Evolutionary conservation across 1,140 invertebrate genomes (phyloP), one percentile per base, ranked within the genome.

Genomic region (Belonocnema kinseyi): DNA sequence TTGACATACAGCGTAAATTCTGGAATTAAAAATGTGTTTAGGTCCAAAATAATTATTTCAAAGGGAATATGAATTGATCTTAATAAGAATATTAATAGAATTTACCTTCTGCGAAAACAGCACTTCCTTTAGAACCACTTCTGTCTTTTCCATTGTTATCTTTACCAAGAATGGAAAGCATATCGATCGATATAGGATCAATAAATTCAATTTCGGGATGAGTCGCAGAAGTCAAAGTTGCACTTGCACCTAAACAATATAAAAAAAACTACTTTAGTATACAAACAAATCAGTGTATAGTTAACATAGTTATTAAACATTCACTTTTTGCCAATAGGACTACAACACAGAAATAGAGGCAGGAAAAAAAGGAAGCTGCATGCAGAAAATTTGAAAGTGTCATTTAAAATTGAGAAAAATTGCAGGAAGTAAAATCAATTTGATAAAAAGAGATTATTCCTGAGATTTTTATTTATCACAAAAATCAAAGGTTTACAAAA

Each of bases 131-230:
- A 46, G 14, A 16, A 33, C 40, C 61, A 46, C 61, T n/a, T 66
- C n/a, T 66, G 16, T 16, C n/a, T 33, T 26, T 16, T 13, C 61
- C 61, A 46, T 13, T 66, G 61, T 40, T 66, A n/a, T 16, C 13
- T 26, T 66, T 66, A 46, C 26, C 40, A 6, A 66, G 40, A 66
- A 66, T 40, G 16, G 61, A 46, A 21, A 66, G 61, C 33, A 66
- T 33, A 40, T 66, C 61, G 46, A 66, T 46, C 14, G 61, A 16
- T 33, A 66, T 66, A 4, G 61, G 61, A 66, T 66, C 61, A 40
- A 66, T 66, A 66, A 66, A 66, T 40, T 66, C 61, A 14, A 66
- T 66, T 40, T 66, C 26, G 40, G 26, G 26, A n/a, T 33, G 26
- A 66, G 58, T 46, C 40, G 40, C 8, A 8, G 56, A 14, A 5